phyloP scores from a whole-genome alignment of 2,797 vertebrate species.

The Mallotus villosus region DNA sequence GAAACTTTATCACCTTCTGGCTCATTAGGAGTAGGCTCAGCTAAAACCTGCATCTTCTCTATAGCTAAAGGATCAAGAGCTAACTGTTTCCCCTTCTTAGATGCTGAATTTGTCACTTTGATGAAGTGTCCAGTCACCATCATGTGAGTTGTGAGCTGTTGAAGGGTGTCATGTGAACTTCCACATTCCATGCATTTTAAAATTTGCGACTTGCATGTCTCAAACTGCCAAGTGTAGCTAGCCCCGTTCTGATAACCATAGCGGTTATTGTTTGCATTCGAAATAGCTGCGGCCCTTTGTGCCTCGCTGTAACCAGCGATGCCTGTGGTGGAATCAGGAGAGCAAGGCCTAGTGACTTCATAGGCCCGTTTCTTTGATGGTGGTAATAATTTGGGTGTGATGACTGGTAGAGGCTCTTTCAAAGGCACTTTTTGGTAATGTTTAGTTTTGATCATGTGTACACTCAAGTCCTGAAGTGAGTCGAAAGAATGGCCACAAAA shows the following conservation, averaged over 20 bases:
- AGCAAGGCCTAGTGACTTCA: conserved; percentile 91
- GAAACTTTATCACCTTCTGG: conserved; percentile 78
- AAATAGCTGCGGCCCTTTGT: conserved; percentile 78
- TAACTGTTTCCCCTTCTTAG: conserved; percentile 97
- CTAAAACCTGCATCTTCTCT: conserved; percentile 94
- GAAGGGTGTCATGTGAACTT: conserved; percentile 95
- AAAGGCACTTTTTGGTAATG: conserved; percentile 99
- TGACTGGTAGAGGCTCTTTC: conserved; percentile 96
- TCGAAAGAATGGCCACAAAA: conserved; percentile 99
- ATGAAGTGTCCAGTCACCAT: conserved; percentile 99
- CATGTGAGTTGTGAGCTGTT: conserved; percentile 98
- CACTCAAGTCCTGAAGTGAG: conserved; percentile 96
- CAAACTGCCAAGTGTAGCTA: conserved; percentile 99
- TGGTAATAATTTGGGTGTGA: conserved; percentile 92
- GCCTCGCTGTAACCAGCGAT: conserved; percentile 82
- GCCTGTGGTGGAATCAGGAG: conserved; percentile 94
- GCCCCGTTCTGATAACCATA: conserved; percentile 98
- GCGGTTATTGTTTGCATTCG: conserved; percentile 88
- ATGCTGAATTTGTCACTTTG: conserved; percentile 97
- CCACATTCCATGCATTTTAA: conserved; percentile 99
- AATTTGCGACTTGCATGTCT: conserved; percentile 99
- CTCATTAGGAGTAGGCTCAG: conserved; percentile 81
- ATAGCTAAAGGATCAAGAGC: conserved; percentile 93
- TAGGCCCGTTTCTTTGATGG: conserved; percentile 94
- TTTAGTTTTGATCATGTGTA: conserved; percentile 99